These are phyloP conservation scores for Argyresthia goedartella DNA, from an alignment of 2,888 invertebrate genomes.

Conservation along the genomic window DNA sequence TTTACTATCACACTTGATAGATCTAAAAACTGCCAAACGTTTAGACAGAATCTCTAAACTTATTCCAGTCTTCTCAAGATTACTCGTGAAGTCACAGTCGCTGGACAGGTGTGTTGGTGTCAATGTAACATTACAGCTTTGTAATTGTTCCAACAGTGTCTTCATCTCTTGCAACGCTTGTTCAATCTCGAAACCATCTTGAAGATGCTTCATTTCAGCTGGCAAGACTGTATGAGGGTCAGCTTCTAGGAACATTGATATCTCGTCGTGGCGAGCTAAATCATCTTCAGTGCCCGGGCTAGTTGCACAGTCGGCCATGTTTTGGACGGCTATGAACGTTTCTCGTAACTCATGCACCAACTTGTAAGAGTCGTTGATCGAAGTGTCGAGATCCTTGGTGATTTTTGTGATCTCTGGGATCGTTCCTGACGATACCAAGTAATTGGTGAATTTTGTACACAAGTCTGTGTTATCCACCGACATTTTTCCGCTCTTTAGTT, in stretches of 20 bases:
- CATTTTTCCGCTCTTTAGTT: too few relatives aligned
- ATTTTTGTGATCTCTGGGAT: slow-evolving; percentile 32
- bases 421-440: not conserved
- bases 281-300: not conserved
- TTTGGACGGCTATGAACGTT: not conserved
- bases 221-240: not conserved
- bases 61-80: slow-evolving; percentile 39
- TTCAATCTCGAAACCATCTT: not conserved
- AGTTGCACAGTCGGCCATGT: not conserved
- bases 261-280: not conserved
- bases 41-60: slow-evolving; percentile 46
- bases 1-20: slow-evolving; percentile 26
- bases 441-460: not conserved
- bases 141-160: not conserved
- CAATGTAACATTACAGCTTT: not conserved
- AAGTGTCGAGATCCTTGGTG: slow-evolving; percentile 36
- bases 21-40: slow-evolving; percentile 36
- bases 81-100: slow-evolving; percentile 8
- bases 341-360: not conserved
- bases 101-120: not conserved
- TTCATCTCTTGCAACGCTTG: not conserved
- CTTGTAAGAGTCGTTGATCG: not conserved
- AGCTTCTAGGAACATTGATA: not conserved
- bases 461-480: too few relatives aligned
- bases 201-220: not conserved